Evolutionary conservation across 2,113 vertebrate genomes (phyloP), one percentile per base, ranked within the genome.

Genomic region (Leucosticte australis): DNA sequence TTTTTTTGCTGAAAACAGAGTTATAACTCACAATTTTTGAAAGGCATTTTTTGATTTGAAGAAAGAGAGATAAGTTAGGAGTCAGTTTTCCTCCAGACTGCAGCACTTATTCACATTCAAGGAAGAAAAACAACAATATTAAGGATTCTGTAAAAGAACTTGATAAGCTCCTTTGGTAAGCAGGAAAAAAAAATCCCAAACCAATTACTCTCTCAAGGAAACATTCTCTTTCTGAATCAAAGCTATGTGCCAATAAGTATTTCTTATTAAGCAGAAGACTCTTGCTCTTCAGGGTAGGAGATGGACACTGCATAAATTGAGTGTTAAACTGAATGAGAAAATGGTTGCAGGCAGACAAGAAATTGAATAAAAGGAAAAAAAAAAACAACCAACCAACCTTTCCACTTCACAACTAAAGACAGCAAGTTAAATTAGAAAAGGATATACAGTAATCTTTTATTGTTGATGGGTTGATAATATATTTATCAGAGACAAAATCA

Each of bases 131-230:
- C 37, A 83, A 76, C 33, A 91, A 39, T 73, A 75, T 92, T 90
- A 93, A 90, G 71, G 47, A 91, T 77, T 95, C 79, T 78, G 71
- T 90, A 70, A 62, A 95, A 88, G 42, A 42, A 80, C 59, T 83
- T 26, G 50, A 76, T 91, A 90, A 95, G 63, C 82, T 94, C n/a
- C 50, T 94, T 88, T 65, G 20, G 91, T 87, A 92, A 94, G 59
- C 30, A 87, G 35, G n/a, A 44, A 79, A 92, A 85, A 77, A 82
- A 67, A 87, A 67, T 35, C 39, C 37, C 24, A 69, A 69, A 60
- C 60, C 71, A 84, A 95, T 93, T 92, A 93, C 42, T 60, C n/a
- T 89, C 44, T 73, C 47, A 79, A 91, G 83, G 55, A 97, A 97
- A 89, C 49, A 74, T 77, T 82, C 30, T 65, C 30, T 83, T 47